Base-by-base conservation (phyloP, 2,113 vertebrate species). In the Macroglossus sobrinus region DNA sequence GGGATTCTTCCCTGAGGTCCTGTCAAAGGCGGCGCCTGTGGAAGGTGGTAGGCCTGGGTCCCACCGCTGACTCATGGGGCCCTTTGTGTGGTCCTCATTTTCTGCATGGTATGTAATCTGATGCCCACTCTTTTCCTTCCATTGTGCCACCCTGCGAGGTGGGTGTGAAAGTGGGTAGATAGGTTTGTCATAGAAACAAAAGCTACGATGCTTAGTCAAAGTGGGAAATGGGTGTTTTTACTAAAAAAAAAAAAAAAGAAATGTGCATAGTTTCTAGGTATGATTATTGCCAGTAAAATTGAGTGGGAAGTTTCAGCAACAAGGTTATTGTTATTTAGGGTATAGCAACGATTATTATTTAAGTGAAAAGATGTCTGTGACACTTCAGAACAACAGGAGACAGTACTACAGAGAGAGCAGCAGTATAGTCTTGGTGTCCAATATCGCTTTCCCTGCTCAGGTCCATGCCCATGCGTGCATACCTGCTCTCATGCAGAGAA, bases 281-380 rank as follows among this genome's bases (percentile, higher is more conserved):
- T n/a, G 30, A 53, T 45, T 81, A 47, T 57, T 92, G 38, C 19
- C 45, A 89, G 63, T 64, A 28, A 89, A 96, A 86, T 64, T 22
- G 38, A 82, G 26, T 33, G 14, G 40, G 18, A 63, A 69, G 38
- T 85, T 94, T 89, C 21, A 68, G 68, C 76, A 63, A 38, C 16
- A 74, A 53, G 28, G 30, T 14, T 79, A 63, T 57, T 59, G n/a
- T 43, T 78, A 84, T 61, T 59, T 93, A 82, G 43, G 22, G 5
- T 57, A 74, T 35, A 79, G 33, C 6, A 10, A 43, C 38, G 40
- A 21, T 80, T 91, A 92, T 85, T 64, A 90, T 59, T 50, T 59
- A 82, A 66, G 80, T 30, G 40, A 93, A 87, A 75, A 93, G 21
- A 69, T 33, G 38, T 84, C 89, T 91, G 45, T 50, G 35, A 69